Evolutionary conservation across 2,113 vertebrate species (phyloP).

Genomic region (Delphinus delphis): DNA sequence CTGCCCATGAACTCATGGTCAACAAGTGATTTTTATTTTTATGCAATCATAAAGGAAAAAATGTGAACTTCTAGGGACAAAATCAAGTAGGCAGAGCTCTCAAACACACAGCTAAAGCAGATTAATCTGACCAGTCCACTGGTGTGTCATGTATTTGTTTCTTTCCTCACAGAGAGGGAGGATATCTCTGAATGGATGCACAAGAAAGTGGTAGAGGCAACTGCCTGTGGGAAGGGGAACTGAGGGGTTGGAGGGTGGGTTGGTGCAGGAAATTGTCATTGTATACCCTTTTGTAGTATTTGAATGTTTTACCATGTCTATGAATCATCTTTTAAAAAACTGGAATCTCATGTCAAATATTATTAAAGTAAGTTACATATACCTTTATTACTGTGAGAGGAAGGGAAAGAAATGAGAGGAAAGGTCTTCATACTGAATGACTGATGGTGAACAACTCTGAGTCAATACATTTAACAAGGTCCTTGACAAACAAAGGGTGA

Average conservation of each 20-base stretch:
- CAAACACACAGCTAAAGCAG: neutral
- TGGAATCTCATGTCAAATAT: neutral
- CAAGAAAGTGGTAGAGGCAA: neutral
- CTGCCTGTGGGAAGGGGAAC: neutral
- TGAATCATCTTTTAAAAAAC: neutral
- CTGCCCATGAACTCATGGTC: neutral
- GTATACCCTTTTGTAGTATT: neutral
- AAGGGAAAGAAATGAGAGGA: neutral
- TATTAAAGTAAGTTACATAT: neutral
- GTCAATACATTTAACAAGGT: neutral
- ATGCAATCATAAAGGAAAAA: neutral
- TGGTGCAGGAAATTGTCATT: neutral
- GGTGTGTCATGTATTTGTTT: neutral
- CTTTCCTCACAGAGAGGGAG: neutral
- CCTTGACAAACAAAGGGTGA: neutral
- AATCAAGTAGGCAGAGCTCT: neutral
- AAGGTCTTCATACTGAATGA: neutral
- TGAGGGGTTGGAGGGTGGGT: neutral
- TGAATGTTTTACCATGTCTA: neutral
- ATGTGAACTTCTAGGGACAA: neutral
- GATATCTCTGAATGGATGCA: neutral
- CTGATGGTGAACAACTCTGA: neutral
- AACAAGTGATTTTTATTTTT: constrained; percentile 12
- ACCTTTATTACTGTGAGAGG: neutral
- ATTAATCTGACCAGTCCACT: neutral